phyloP scores from a whole-genome alignment of 2,113 vertebrate species.

The Neodontobutis hainanensis region DNA sequence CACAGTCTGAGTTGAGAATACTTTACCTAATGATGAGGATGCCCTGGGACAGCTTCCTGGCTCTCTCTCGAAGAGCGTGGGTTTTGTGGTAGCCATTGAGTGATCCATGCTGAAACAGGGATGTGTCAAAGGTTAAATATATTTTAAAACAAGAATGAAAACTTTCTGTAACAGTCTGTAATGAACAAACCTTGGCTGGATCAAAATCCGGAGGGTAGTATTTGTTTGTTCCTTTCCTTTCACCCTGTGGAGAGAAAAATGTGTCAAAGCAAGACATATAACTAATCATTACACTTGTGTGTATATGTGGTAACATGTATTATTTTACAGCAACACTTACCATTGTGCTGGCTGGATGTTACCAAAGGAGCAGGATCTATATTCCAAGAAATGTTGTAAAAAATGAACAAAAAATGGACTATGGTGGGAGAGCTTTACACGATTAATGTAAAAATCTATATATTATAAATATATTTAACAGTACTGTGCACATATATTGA shows the following conservation, averaged over 20 bases:
- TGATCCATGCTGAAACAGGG: conserved; percentile 83
- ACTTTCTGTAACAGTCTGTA: neutral
- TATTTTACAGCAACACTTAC: neutral
- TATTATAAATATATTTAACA: no score
- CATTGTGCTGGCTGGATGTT: neutral
- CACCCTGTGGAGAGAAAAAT: conserved; percentile 79
- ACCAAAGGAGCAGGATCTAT: neutral
- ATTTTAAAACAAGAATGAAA: neutral
- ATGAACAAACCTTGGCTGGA: conserved; percentile 86
- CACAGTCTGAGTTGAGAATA: no score
- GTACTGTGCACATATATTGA: no score
- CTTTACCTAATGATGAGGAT: conserved; percentile 91
- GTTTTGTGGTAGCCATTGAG: conserved; percentile 91
- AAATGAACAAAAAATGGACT: neutral
- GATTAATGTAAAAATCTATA: no score
- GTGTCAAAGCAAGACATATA: neutral
- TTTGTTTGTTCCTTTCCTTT: conserved; percentile 93
- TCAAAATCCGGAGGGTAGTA: conserved; percentile 95
- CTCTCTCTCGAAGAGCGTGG: conserved; percentile 88
- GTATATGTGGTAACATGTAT: neutral
- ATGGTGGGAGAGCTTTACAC: no score
- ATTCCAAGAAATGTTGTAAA: neutral
- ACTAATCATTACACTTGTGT: neutral
- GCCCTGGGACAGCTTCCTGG: conserved; percentile 90
- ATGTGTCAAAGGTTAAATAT: neutral